Percentiles rank a stretch among this genome's conserved stretches.
Conservation (phyloP, 2,888 invertebrate genomes). For the Athrips mouffetella region DNA sequence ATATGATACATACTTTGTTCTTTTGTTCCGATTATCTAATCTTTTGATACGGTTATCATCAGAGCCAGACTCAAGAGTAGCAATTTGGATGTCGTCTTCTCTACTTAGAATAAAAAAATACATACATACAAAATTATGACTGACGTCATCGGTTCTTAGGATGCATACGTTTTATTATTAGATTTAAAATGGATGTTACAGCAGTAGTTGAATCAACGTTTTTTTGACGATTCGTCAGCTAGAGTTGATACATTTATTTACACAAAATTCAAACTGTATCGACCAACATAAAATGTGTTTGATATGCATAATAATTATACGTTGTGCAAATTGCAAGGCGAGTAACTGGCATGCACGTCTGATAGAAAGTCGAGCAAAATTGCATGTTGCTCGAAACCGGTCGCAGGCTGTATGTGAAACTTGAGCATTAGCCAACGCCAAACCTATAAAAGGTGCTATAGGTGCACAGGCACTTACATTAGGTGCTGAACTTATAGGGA, state of each 20-base stretch:
- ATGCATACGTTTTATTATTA: background rate
- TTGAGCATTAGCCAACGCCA: conserved; percentile 32
- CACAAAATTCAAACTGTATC: background rate
- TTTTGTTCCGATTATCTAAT: conserved; percentile 49
- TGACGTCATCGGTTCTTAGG: background rate
- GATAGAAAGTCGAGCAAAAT: conserved; percentile 62
- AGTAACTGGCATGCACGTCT: conserved; percentile 21
- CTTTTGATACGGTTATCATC: conserved; percentile 26
- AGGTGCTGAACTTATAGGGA: background rate
- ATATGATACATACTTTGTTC: conserved; percentile 44
- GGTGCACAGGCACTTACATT: background rate
- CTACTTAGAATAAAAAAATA: too few relatives aligned
- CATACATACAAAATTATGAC: background rate
- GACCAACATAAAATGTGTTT: conserved; percentile 11
- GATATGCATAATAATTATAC: conserved; percentile 18
- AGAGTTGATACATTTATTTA: background rate
- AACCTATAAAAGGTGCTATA: conserved; percentile 5
- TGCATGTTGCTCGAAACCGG: conserved; percentile 43
- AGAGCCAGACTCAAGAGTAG: too few relatives aligned
- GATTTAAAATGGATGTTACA: background rate
- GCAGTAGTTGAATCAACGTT: conserved; percentile 3
- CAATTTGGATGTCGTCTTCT: too few relatives aligned
- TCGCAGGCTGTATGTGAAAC: conserved; percentile 41
- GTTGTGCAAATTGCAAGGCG: conserved; percentile 18
- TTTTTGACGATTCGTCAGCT: background rate